Evolutionary conservation across 2,113 vertebrate genomes (phyloP).

Genomic region (Mastomys coucha): DNA sequence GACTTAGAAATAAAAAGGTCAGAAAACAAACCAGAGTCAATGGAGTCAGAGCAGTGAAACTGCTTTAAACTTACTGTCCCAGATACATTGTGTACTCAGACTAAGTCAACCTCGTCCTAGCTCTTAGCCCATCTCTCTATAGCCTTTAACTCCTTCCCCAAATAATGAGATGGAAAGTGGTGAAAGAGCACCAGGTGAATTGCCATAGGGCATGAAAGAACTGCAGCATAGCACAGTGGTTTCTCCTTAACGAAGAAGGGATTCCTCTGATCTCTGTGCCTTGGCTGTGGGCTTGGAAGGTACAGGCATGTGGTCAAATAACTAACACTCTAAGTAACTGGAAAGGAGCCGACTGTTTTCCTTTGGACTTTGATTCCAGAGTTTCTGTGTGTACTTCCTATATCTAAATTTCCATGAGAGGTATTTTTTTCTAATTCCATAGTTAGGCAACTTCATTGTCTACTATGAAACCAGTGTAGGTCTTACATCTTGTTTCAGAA

Average conservation of each 20-base stretch:
- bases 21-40: constrained; percentile 19
- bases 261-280: constrained; percentile 42
- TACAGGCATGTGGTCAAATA: not conserved
- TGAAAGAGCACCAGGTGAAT: constrained; percentile 71
- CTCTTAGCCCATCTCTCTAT: constrained; percentile 6
- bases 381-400: constrained; percentile 8
- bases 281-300: constrained; percentile 36
- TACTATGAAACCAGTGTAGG: not conserved
- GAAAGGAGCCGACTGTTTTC: constrained; percentile 12
- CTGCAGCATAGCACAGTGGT: not conserved
- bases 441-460: not conserved
- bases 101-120: constrained; percentile 41
- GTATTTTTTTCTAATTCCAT: constrained; percentile 60
- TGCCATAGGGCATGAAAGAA: constrained; percentile 41
- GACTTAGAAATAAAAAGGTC: constrained; percentile 47
- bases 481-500: not conserved
- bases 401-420: not conserved
- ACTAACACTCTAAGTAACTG: not conserved
- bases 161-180: constrained; percentile 64
- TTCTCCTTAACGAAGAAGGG: constrained; percentile 53
- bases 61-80: not conserved
- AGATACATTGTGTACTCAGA: not conserved
- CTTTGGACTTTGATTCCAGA: constrained; percentile 22
- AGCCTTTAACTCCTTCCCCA: constrained; percentile 47
- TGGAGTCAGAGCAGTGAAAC: constrained; percentile 9